These are phyloP conservation scores for Lichenostomus cassidix DNA, from an alignment of 2,113 vertebrate species.

Conservation along the genomic window DNA sequence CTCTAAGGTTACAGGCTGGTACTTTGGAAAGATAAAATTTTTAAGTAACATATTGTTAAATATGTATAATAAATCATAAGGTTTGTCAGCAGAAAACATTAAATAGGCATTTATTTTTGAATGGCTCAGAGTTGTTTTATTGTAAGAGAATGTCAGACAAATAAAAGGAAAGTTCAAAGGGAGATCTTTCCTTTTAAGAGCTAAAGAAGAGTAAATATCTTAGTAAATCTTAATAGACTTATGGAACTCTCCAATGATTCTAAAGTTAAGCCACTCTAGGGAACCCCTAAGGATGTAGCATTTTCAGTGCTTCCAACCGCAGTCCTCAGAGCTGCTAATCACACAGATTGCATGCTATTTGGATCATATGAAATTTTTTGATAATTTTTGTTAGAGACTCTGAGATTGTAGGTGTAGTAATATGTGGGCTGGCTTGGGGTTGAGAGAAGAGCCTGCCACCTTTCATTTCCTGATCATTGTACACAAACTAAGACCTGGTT, in stretches of 20 bases:
- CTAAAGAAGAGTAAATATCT: conserved; percentile 66
- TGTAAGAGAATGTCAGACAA: conserved; percentile 70
- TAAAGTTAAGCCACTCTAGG: conserved; percentile 16
- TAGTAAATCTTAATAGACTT: conserved; percentile 66
- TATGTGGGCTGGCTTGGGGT: not conserved
- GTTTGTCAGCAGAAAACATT: conserved; percentile 51
- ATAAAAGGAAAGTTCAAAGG: conserved; percentile 70
- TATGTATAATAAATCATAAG: conserved; percentile 25
- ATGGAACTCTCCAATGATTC: not conserved
- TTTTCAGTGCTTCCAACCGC: not conserved
- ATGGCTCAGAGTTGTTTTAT: conserved; percentile 40
- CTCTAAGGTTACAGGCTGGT: not conserved
- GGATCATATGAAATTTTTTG: not conserved
- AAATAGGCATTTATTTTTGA: conserved; percentile 55
- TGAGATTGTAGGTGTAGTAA: not conserved
- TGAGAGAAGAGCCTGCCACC: not conserved
- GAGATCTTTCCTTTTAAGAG: conserved; percentile 63
- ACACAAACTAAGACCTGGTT: not conserved
- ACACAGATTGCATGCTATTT: not conserved
- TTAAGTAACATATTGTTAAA: conserved; percentile 20
- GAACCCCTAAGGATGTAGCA: not conserved
- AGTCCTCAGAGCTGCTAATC: not conserved
- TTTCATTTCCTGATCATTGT: not conserved
- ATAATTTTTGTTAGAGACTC: not conserved
- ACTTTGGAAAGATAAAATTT: conserved; percentile 8